Percentiles rank a stretch among this genome's conserved stretches.
Evolutionary conservation across 2,113 vertebrate genomes (phyloP).

Genomic region (Tiliqua scincoides): DNA sequence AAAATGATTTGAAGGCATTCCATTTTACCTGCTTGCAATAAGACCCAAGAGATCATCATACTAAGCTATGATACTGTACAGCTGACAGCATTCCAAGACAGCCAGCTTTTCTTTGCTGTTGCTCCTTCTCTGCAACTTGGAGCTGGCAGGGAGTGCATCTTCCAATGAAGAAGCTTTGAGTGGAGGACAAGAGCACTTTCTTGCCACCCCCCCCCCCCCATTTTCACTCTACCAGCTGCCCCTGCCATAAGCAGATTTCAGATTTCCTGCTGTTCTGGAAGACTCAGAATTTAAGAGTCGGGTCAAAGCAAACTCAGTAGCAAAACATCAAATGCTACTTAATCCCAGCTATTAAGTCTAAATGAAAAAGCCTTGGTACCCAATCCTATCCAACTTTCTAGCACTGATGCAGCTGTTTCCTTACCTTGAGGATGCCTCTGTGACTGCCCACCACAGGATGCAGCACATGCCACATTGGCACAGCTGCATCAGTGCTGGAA

Average conservation of each 20-base stretch:
- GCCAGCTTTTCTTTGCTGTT: not conserved
- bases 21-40: not conserved
- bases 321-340: not conserved
- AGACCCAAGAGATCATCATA: too few species aligned
- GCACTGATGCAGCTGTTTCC: too few species aligned
- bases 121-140: not conserved
- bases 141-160: not conserved
- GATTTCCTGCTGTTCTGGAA: not conserved
- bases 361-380: not conserved
- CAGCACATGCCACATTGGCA: too few species aligned
- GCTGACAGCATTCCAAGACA: not conserved
- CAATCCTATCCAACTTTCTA: too few species aligned
- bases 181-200: not conserved
- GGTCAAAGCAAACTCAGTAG: not conserved
- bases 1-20: not conserved
- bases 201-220: not conserved
- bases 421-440: too few species aligned
- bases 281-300: not conserved
- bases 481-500: too few species aligned
- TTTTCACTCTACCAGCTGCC: not conserved
- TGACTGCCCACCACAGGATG: too few species aligned
- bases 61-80: accelerated
- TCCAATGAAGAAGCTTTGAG: not conserved
- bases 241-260: not conserved
- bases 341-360: not conserved